These are phyloP conservation scores for Apis florea DNA, from an alignment of 1,140 invertebrate species.

Conservation along the genomic window DNA sequence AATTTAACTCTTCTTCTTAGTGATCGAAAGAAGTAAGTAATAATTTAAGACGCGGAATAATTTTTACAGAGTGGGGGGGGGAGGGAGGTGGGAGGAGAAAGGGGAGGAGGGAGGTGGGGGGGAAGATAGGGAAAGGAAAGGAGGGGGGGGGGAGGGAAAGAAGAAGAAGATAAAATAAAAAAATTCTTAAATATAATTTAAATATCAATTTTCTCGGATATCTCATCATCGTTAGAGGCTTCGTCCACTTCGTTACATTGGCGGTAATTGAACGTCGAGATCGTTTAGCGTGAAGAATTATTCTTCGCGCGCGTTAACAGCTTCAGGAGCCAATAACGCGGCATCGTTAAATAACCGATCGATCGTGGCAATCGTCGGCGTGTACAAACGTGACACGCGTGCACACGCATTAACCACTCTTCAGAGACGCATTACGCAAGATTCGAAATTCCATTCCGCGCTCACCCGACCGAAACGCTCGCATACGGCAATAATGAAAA, in stretches of 20 bases:
- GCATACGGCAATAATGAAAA: constrained; percentile 67
- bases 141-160: no score
- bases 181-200: no score
- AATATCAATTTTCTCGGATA: not conserved
- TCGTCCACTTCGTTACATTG: not conserved
- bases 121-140: no score
- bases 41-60: no score
- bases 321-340: constrained; percentile 9
- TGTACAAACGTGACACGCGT: constrained; percentile 23
- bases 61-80: no score
- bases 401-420: constrained; percentile 35
- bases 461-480: constrained; percentile 41
- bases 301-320: constrained; percentile 10
- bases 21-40: no score
- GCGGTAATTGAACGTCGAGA: not conserved
- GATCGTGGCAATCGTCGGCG: not conserved
- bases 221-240: not conserved
- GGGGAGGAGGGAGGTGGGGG: no score
- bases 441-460: constrained; percentile 66
- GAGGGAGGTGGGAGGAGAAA: no score
- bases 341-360: constrained; percentile 29
- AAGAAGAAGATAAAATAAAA: no score
- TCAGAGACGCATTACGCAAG: constrained; percentile 15
- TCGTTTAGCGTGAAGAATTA: not conserved
- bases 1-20: no score